Conservation (phyloP, 2,113 vertebrate genomes). For the Geococcyx californianus region DNA sequence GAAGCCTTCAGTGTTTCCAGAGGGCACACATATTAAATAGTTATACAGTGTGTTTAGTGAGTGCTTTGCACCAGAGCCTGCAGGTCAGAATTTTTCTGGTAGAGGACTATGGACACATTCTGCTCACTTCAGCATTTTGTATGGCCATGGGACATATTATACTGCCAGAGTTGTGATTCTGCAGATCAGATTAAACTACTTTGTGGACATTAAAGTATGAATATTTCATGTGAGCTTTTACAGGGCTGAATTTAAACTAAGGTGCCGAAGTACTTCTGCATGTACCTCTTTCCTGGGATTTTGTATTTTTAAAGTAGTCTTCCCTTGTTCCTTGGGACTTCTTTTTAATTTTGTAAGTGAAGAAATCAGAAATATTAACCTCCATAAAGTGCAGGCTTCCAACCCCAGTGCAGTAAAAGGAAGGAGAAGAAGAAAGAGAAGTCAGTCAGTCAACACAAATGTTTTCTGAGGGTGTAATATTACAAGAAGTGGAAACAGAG, state of each 20-base stretch:
- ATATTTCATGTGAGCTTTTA: slow-evolving; percentile 74
- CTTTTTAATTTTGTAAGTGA: not conserved
- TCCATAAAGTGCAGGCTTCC: not conserved
- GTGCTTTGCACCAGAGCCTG: not conserved
- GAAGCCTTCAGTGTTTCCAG: slow-evolving; percentile 31
- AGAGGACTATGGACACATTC: not conserved
- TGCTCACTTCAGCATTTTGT: slow-evolving; percentile 63
- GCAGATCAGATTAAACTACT: slow-evolving; percentile 74
- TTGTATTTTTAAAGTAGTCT: slow-evolving; percentile 19
- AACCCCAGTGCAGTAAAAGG: not conserved
- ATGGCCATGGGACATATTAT: slow-evolving; percentile 42
- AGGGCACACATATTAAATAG: not conserved
- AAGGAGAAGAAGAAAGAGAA: not conserved
- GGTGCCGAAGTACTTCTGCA: slow-evolving; percentile 33
- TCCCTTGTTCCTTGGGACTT: not conserved
- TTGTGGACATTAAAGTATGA: slow-evolving; percentile 75
- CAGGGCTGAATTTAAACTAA: slow-evolving; percentile 66
- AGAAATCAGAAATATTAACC: slow-evolving; percentile 15
- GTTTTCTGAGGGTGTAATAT: slow-evolving; percentile 3
- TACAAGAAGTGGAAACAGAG: not conserved
- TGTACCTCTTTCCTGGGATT: slow-evolving; percentile 31
- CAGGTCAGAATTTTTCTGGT: slow-evolving; percentile 37
- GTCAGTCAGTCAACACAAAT: not conserved
- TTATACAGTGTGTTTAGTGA: not conserved
- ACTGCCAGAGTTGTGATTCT: slow-evolving; percentile 52